These are phyloP conservation scores for Stegana nigrithorax DNA, from an alignment of 2,888 invertebrate genomes.

Conservation along the genomic window DNA sequence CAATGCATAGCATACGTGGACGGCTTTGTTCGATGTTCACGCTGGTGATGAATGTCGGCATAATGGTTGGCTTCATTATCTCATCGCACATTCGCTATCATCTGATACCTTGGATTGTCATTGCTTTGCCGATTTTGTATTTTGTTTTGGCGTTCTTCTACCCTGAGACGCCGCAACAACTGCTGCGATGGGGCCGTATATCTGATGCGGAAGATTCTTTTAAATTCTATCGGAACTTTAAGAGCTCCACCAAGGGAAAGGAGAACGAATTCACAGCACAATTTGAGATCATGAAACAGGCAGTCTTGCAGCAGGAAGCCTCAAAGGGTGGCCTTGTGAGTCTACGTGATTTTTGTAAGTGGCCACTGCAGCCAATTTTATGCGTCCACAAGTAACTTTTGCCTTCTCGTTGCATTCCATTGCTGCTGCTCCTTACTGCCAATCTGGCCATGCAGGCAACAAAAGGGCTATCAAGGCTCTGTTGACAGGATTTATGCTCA, in stretches of 20 bases:
- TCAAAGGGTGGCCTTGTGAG: constrained; percentile 21
- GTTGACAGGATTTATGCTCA: constrained; percentile 43
- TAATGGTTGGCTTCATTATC: constrained; percentile 46
- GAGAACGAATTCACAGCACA: constrained; percentile 40
- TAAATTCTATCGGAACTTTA: constrained; percentile 48
- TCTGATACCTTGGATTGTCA: constrained; percentile 44
- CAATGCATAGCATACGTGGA: constrained; percentile 57
- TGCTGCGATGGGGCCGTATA: constrained; percentile 40
- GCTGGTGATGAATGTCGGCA: constrained; percentile 47
- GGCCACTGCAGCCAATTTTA: background rate
- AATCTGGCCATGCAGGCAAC: constrained; percentile 38
- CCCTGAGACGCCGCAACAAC: constrained; percentile 54
- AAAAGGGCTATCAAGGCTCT: constrained; percentile 47
- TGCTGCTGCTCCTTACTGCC: background rate
- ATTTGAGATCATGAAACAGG: constrained; percentile 37
- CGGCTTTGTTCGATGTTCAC: constrained; percentile 54
- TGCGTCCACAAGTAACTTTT: background rate
- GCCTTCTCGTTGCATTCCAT: background rate
- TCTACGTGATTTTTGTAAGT: constrained; percentile 47
- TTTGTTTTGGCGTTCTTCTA: constrained; percentile 36
- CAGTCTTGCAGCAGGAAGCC: constrained; percentile 31
- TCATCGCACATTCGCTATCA: constrained; percentile 48
- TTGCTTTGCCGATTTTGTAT: constrained; percentile 47
- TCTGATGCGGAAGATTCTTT: constrained; percentile 45
- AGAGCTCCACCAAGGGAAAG: constrained; percentile 36